A percentile compares a stretch with the other conserved stretches of the same genome.
Conservation (phyloP, 2,888 invertebrate species). For the Oxytorus armatus region DNA sequence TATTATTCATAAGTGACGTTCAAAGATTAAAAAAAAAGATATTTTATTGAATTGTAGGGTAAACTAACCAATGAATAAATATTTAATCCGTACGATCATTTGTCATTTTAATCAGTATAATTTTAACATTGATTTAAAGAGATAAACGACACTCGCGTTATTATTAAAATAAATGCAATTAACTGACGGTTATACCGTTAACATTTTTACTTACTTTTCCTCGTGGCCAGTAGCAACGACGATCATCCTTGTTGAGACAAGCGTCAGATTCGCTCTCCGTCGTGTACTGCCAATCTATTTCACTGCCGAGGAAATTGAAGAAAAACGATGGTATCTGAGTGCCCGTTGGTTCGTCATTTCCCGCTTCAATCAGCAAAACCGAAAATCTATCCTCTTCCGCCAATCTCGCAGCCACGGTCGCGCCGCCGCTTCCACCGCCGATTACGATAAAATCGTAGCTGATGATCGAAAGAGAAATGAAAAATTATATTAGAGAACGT, state of each 20-base stretch:
- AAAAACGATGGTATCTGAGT: constrained; percentile 96
- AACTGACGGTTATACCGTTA: neutral
- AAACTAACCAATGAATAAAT: too few relatives aligned
- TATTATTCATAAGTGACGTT: too few relatives aligned
- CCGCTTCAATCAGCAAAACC: constrained; percentile 91
- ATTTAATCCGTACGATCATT: too few relatives aligned
- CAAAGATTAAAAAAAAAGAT: too few relatives aligned
- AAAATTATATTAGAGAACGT: constrained; percentile 18
- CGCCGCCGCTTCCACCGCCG: constrained; percentile 90
- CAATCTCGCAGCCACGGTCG: constrained; percentile 90
- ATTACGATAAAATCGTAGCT: constrained; percentile 91
- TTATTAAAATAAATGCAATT: neutral
- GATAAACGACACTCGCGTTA: too few relatives aligned
- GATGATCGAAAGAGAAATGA: constrained; percentile 41
- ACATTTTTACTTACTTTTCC: constrained; percentile 88
- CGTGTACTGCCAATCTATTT: constrained; percentile 94
- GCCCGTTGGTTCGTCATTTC: constrained; percentile 94
- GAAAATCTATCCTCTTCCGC: constrained; percentile 91
- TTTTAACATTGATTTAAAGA: too few relatives aligned
- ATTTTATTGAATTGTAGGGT: too few relatives aligned
- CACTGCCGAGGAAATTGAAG: constrained; percentile 93
- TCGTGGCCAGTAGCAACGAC: constrained; percentile 93
- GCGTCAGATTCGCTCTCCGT: constrained; percentile 93
- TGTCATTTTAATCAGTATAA: too few relatives aligned
- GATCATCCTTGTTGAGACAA: constrained; percentile 90